Evolutionary conservation across 1,140 invertebrate genomes (phyloP).

Genomic region (Druon quercuslanigerum): DNA sequence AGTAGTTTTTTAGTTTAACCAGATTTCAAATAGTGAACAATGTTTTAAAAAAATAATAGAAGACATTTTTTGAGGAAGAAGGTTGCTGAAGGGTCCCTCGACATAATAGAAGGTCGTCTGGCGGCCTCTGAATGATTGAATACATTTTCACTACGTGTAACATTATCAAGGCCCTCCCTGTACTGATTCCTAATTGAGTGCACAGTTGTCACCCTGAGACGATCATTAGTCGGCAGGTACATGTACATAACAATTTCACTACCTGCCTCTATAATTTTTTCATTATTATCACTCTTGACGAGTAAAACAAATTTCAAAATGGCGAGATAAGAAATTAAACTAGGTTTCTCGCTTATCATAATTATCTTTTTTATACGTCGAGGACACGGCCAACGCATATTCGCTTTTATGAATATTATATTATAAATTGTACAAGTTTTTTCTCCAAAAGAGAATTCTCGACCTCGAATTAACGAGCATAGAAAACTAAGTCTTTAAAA

Average conservation of each 20-base stretch:
- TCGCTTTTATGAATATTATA: not conserved
- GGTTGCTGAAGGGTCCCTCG: slow-evolving; percentile 44
- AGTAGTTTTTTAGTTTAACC: too few relatives aligned
- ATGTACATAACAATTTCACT: slow-evolving; percentile 20
- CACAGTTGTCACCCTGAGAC: slow-evolving; percentile 49
- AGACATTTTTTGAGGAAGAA: not conserved
- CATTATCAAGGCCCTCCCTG: slow-evolving; percentile 61
- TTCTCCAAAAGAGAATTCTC: not conserved
- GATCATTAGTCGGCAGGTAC: slow-evolving; percentile 30
- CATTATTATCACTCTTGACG: too few relatives aligned
- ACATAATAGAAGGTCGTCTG: slow-evolving; percentile 61
- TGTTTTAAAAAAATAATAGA: too few relatives aligned
- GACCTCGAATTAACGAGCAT: slow-evolving; percentile 8
- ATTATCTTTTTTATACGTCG: too few relatives aligned
- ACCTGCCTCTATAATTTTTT: slow-evolving; percentile 15
- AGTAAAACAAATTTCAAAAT: too few relatives aligned
- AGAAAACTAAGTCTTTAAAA: not conserved
- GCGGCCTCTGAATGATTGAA: slow-evolving; percentile 63
- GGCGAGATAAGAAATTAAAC: too few relatives aligned
- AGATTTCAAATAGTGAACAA: too few relatives aligned
- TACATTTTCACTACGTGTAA: slow-evolving; percentile 63
- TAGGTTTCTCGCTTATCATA: too few relatives aligned
- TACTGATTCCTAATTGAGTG: slow-evolving; percentile 62
- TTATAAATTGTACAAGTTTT: not conserved
- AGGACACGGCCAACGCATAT: not conserved